phyloP scores from a whole-genome alignment of 2,888 invertebrate species.

The Tanytarsus gracilentus region DNA sequence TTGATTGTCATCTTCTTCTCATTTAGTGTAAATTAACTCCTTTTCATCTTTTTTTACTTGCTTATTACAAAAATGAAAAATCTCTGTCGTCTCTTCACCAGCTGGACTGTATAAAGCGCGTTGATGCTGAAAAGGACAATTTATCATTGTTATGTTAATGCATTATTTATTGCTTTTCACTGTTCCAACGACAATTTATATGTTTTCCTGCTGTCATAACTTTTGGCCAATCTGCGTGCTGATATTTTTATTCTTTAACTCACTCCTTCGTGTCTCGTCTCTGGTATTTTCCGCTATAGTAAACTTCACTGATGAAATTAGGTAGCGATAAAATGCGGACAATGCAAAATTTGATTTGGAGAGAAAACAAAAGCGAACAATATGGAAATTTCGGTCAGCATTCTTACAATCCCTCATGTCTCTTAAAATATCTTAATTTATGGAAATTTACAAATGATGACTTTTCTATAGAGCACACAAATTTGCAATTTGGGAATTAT shows the following conservation, averaged over 20 bases:
- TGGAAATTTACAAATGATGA: neutral
- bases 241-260: neutral
- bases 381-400: too few relatives aligned
- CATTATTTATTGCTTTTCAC: constrained; percentile 15
- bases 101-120: too few relatives aligned
- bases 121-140: constrained; percentile 24
- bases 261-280: neutral
- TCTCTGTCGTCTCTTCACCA: too few relatives aligned
- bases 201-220: constrained; percentile 1
- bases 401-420: too few relatives aligned
- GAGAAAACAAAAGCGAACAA: too few relatives aligned
- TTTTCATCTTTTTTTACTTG: too few relatives aligned
- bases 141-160: constrained; percentile 24
- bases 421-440: neutral
- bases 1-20: constrained; percentile 5
- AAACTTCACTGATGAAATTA: too few relatives aligned
- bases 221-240: constrained; percentile 1
- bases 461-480: neutral
- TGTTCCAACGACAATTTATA: constrained; percentile 11
- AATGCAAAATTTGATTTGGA: too few relatives aligned
- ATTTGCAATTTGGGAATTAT: too few relatives aligned
- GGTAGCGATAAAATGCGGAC: too few relatives aligned
- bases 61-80: too few relatives aligned
- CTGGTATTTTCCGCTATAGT: neutral
- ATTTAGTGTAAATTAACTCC: constrained; percentile 17